Evolutionary conservation across 2,888 invertebrate species (phyloP).

Genomic region (Atherix ibis): DNA sequence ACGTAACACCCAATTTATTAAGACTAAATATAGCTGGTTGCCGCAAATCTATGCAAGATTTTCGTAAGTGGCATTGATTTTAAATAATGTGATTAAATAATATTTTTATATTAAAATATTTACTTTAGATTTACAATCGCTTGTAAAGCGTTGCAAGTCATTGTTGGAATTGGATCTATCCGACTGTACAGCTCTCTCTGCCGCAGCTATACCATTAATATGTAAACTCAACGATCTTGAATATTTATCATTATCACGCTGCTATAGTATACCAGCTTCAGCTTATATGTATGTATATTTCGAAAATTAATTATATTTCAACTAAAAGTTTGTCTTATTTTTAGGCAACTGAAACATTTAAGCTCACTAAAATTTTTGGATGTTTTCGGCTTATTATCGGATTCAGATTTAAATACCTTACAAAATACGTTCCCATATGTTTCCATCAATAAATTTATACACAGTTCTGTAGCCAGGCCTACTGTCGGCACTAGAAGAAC

Average conservation of each 20-base stretch:
- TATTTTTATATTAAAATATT: conserved; percentile 2
- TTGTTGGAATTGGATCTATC: conserved; percentile 77
- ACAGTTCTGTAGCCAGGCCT: conserved; percentile 77
- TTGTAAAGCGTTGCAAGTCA: conserved; percentile 50
- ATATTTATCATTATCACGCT: conserved; percentile 64
- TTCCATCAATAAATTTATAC: conserved; percentile 55
- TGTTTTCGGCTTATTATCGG: conserved; percentile 63
- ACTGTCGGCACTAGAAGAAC: conserved; percentile 77
- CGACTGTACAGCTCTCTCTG: conserved; percentile 62
- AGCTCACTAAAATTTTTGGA: conserved; percentile 56
- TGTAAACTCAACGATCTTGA: conserved; percentile 46
- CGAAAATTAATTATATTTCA: conserved; percentile 1
- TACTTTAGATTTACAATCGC: conserved; percentile 45
- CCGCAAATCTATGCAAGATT: conserved; percentile 54
- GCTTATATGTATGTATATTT: conserved; percentile 47
- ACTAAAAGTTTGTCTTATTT: conserved; percentile 8
- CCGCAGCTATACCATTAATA: conserved; percentile 41
- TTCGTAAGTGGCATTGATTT: conserved; percentile 39
- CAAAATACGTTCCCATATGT: conserved; percentile 41
- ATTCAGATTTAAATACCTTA: conserved; percentile 36
- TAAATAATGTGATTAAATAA: background rate
- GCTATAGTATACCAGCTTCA: conserved; percentile 57
- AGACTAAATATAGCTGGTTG: conserved; percentile 74
- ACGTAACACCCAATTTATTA: conserved; percentile 47
- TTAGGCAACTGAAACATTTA: conserved; percentile 43